Conservation (phyloP, 2,888 invertebrate genomes). For the Abrostola tripartita region DNA sequence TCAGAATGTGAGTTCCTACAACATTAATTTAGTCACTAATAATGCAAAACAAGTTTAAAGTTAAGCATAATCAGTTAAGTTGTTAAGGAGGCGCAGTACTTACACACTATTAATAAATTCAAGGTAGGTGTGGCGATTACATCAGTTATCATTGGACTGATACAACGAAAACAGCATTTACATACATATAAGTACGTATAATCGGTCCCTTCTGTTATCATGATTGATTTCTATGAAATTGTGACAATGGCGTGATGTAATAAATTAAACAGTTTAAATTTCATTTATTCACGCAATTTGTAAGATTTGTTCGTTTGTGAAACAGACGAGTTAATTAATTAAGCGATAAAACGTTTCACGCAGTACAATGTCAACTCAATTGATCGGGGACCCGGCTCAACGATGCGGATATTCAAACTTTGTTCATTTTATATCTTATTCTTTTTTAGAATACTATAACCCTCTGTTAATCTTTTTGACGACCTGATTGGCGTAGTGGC, state of each 20-base stretch:
- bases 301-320: background rate
- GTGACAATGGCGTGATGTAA: conserved; percentile 4
- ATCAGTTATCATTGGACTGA: conserved; percentile 34
- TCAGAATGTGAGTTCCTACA: no score
- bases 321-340: background rate
- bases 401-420: background rate
- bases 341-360: background rate
- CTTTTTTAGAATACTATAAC: no score
- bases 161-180: background rate
- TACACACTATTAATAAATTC: conserved; percentile 17
- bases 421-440: background rate
- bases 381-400: background rate
- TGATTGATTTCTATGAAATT: conserved; percentile 9
- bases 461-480: background rate
- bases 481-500: no score
- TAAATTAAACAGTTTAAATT: conserved; percentile 4
- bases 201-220: conserved; percentile 6
- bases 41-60: conserved; percentile 43
- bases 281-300: background rate
- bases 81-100: conserved; percentile 18
- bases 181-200: conserved; percentile 4
- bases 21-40: conserved; percentile 23
- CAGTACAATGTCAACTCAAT: conserved; percentile 3
- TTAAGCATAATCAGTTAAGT: conserved; percentile 30
- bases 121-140: conserved; percentile 44